Evolutionary conservation across 2,797 vertebrate species (phyloP), one percentile per base, ranked within the genome.

Genomic region (Sciaenops ocellatus): DNA sequence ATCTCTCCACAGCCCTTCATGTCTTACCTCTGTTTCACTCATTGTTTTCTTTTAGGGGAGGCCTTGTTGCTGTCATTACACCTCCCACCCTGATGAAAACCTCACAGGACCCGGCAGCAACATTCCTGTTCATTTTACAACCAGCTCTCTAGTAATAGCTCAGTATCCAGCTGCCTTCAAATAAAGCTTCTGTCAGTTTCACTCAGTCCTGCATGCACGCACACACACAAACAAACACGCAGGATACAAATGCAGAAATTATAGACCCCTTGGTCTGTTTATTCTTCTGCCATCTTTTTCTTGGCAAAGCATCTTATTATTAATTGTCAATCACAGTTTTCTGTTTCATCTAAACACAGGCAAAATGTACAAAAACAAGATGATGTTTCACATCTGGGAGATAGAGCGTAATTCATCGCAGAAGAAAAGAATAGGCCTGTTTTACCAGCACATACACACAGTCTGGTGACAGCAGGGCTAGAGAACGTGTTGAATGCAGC

Each of bases 111-210:
- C 91, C 85, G 64, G 86, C 90, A 91, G 89, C 87, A 89, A 86
- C 89, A 93, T 93, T 94, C 93, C 90, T 87, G 76, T 89, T 84
- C 78, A 82, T 94, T 95, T 94, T 92, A 95, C 87, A 93, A 90
- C 90, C 80, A 80, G 89, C 86, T 83, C 75, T 73, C 60, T 60
- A 61, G 85, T 87, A 91, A 93, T 87, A 84, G 87, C 83, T 90
- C 79, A 68, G 85, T 75, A 86, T 90, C 86, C 82, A 87, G 84
- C 86, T 87, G 73, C 85, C 82, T 87, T 90, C 63, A 78, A 87
- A 92, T 85, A 81, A 80, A 85, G 75, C 72, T 72, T 83, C 76
- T 84, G 80, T 88, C 77, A 86, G 88, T 87, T 85, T 80, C 64
- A 80, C 66, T 62, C 61, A n/a, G 46, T 20, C 52, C 74, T 60